A percentile compares a stretch with the other conserved stretches of the same genome.
Evolutionary conservation across 1,140 invertebrate species (phyloP).

Genomic region (Cherax destructor): DNA sequence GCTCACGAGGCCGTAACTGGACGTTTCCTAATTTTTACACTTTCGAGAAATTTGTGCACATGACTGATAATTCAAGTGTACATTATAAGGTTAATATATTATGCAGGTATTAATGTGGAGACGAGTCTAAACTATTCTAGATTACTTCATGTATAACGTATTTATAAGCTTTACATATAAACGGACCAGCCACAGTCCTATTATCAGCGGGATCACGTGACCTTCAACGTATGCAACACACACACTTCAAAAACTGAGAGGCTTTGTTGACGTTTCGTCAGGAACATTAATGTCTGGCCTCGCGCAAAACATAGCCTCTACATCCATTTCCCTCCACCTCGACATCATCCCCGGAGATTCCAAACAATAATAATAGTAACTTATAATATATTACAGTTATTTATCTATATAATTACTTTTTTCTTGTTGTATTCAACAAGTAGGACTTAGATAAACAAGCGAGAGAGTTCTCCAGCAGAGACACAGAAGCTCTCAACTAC

Average conservation of each 20-base stretch:
- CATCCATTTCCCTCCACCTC: background rate
- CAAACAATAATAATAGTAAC: slow-evolving; percentile 27
- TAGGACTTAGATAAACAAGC: slow-evolving; percentile 27
- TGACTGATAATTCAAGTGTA: background rate
- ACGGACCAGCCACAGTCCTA: slow-evolving; percentile 23
- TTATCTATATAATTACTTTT: slow-evolving; percentile 25
- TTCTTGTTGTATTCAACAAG: slow-evolving; percentile 5
- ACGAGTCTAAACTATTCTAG: slow-evolving; percentile 35
- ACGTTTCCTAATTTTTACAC: background rate
- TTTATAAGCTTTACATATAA: slow-evolving; percentile 41
- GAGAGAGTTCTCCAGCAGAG: slow-evolving; percentile 21
- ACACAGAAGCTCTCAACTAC: background rate
- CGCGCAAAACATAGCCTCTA: background rate
- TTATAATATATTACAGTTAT: slow-evolving; percentile 22
- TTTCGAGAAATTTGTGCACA: background rate
- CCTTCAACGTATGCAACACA: background rate
- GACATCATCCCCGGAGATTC: slow-evolving; percentile 16
- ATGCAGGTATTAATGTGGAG: slow-evolving; percentile 12
- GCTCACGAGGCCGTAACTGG: background rate
- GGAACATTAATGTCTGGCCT: background rate
- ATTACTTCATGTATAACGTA: slow-evolving; percentile 19
- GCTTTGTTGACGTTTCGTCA: background rate
- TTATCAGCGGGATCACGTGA: background rate
- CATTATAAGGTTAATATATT: background rate
- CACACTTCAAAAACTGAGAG: background rate